Evolutionary conservation across 1,140 invertebrate species (phyloP), one percentile per base, ranked within the genome.

Genomic region (Heliconius himera): DNA sequence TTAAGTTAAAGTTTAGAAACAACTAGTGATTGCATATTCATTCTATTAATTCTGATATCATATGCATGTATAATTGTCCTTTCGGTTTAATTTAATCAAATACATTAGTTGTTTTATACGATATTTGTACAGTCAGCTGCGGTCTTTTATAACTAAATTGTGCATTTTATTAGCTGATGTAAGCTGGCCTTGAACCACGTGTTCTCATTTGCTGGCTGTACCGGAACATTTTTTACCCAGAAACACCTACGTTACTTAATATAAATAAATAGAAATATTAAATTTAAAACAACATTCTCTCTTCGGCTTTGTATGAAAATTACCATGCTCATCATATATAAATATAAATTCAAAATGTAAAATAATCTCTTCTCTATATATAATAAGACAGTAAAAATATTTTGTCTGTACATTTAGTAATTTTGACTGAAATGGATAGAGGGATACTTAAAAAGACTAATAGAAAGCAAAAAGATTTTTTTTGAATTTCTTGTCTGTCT

Each of bases 141-240:
- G n/a, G 3, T 38, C 33, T 3, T 38, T 72, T 72, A 38, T 8
- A 38, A 72, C 36, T 72, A 72, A 77, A 49, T 77, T 77, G 26
- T 60, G 51, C 70, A 71, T 49, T 75, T 75, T 70, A 75, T 41
- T 70, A 49, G 26, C 46, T 81, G 76, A 75, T 78, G 77, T 78
- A 74, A 81, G 76, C 9, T 73, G 76, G 41, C 82, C 82, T 83
- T 83, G 80, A 77, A 60, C n/a, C 46, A 66, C 60, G 60, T 66
- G 66, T 71, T 76, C 73, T 83, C 71, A 73, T 74, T 78, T 81
- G 74, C 60, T 33, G 60, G 33, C 49, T 11, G 70, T 74, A 72
- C 80, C 83, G 83, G 83, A 84, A 84, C 78, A 70, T 78, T 84
- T 82, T 82, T 82, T 84, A 84, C 83, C 79, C 73, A 81, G 83